Percentiles rank a stretch among this genome's conserved stretches.
These are phyloP conservation scores for Eutrigla gurnardus DNA, from an alignment of 2,797 vertebrate species.

Conservation along the genomic window DNA sequence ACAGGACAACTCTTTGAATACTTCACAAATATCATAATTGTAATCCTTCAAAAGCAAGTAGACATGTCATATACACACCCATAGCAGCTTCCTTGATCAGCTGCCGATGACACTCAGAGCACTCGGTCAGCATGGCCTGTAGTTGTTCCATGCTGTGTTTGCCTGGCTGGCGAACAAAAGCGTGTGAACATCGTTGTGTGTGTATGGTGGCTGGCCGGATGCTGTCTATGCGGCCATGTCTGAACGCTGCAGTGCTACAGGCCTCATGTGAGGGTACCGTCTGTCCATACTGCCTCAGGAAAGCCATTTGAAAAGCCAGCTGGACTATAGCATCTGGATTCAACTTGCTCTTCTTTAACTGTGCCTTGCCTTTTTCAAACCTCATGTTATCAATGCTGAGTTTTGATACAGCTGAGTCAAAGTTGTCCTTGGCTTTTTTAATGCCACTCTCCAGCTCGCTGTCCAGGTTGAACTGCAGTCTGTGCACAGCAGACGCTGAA, in stretches of 20 bases:
- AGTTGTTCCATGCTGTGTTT: conserved; percentile 86
- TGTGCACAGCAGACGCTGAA: conserved; percentile 85
- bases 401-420: conserved; percentile 84
- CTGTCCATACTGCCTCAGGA: conserved; percentile 89
- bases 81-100: conserved; percentile 96
- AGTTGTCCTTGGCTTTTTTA: conserved; percentile 87
- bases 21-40: background rate
- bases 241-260: conserved; percentile 97
- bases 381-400: conserved; percentile 87
- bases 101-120: conserved; percentile 92
- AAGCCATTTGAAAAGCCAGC: conserved; percentile 97
- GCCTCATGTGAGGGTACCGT: conserved; percentile 95
- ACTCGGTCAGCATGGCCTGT: conserved; percentile 85
- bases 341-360: conserved; percentile 92
- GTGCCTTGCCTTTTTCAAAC: conserved; percentile 91
- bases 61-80: conserved; percentile 84
- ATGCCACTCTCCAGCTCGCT: conserved; percentile 87
- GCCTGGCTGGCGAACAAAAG: conserved; percentile 85
- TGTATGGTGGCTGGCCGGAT: conserved; percentile 90
- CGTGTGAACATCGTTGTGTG: conserved; percentile 89
- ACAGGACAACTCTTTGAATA: background rate
- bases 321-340: conserved; percentile 93
- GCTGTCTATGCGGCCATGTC: conserved; percentile 95
- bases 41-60: background rate
- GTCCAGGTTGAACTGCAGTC: conserved; percentile 89